Evolutionary conservation across 2,113 vertebrate genomes (phyloP), one percentile per base, ranked within the genome.

Genomic region (Heterotis niloticus): DNA sequence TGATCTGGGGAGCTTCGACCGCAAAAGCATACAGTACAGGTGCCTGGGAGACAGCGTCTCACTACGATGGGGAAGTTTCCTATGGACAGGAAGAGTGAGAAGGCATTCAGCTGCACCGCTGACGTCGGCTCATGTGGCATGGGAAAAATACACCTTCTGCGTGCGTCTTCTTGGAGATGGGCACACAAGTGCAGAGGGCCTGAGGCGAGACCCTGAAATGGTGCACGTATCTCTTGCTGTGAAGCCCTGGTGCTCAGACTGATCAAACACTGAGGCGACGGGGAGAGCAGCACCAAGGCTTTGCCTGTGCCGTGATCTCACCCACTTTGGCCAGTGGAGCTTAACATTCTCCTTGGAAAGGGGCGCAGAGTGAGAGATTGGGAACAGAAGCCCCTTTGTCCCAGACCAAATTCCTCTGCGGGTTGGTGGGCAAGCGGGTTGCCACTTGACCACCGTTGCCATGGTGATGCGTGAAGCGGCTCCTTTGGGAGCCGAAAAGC

Each of bases 341-440:
- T 18, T 24, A 23, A 52, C 23, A 52, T 56, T 24, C 51, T 57
- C 29, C 66, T 28, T 24, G 13, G 66, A 57, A 59, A 75, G 29
- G 66, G 57, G 56, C 29, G 20, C 13, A 20, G n/a, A 62, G 13
- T 23, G 54, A 13, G 77, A 64, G 80, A 68, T 62, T 12, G 56
- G 70, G 66, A 85, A 90, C 86, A 89, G 84, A 81, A 17, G 71
- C 79, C 78, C 86, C 84, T 82, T 89, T 91, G 86, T 92, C 88
- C 76, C 1, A 51, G 77, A 60, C 14, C 60, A 86, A 90, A 89
- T 91, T 88, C 87, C 78, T 86, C 44, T 56, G 60, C 57, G 64
- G 62, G 82, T 78, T 68, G 78, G 82, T 83, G 80, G 83, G 82
- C 65, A 16, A 62, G 83, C 84, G 80, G 81, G 87, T 87, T 77